A percentile compares a stretch with the other conserved stretches of the same genome.
phyloP scores from a whole-genome alignment of 64 coral and sea anemone genomes.

The Montipora capricornis region DNA sequence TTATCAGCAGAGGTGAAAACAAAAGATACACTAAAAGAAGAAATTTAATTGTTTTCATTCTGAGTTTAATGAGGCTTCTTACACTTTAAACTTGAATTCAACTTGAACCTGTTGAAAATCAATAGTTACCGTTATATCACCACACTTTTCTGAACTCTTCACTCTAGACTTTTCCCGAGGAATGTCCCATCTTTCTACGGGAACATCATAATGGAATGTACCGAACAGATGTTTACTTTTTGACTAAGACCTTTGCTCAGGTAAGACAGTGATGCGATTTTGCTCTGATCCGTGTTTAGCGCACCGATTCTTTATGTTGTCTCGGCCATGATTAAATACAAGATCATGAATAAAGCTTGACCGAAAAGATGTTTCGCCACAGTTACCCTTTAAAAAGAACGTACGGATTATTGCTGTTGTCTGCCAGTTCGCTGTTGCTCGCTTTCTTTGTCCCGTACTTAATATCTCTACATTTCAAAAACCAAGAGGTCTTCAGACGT shows the following conservation, averaged over 20 bases:
- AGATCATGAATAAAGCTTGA: too few relatives aligned
- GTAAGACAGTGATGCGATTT: not conserved
- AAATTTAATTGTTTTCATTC: too few relatives aligned
- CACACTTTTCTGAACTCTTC: not conserved
- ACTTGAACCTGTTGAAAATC: too few relatives aligned
- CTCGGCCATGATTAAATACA: not conserved
- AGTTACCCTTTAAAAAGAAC: too few relatives aligned
- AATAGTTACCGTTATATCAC: not conserved
- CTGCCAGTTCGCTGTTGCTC: not conserved
- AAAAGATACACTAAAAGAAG: too few relatives aligned
- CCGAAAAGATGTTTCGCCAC: too few relatives aligned
- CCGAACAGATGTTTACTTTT: slow-evolving; percentile 35
- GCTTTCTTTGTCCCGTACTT: not conserved
- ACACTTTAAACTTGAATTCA: too few relatives aligned
- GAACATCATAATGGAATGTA: slow-evolving; percentile 34
- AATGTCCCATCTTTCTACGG: not conserved
- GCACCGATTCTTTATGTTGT: not conserved
- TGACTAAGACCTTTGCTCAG: slow-evolving; percentile 15
- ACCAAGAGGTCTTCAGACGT: not conserved
- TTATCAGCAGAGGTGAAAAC: too few relatives aligned
- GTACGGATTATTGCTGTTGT: too few relatives aligned
- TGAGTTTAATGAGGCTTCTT: too few relatives aligned
- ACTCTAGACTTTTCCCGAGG: slow-evolving; percentile 1
- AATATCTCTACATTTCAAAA: not conserved
- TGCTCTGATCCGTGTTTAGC: not conserved